phyloP scores from a whole-genome alignment of 2,113 vertebrate species.

The Todiramphus saurophagus region DNA sequence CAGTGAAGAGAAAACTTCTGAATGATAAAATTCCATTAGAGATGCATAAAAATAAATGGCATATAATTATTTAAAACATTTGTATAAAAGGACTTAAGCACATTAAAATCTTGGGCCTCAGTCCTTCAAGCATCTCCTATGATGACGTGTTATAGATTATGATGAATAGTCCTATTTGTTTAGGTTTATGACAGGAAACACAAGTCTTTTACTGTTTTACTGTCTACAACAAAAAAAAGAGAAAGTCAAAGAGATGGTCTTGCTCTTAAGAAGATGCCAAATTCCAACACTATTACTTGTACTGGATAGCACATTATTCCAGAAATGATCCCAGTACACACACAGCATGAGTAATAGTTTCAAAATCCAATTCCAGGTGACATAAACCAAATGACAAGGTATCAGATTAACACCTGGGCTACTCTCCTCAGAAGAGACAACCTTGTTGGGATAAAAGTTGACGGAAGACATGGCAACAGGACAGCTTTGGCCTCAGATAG shows the following conservation, averaged over 20 bases:
- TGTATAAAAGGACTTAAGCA: background rate
- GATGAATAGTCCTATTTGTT: background rate
- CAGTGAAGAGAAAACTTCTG: background rate
- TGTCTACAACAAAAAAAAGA: background rate
- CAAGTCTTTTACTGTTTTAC: background rate
- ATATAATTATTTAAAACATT: conserved; percentile 41
- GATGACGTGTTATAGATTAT: background rate
- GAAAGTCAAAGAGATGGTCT: background rate
- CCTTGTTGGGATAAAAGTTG: conserved; percentile 15
- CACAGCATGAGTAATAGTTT: background rate
- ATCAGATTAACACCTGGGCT: conserved; percentile 44
- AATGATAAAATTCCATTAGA: background rate
- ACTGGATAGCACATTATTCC: background rate
- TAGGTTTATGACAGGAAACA: background rate
- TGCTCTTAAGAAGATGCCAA: conserved; percentile 16
- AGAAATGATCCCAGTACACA: conserved; percentile 3
- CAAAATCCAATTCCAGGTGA: conserved; percentile 31
- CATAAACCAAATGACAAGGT: conserved; percentile 33
- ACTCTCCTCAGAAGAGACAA: background rate
- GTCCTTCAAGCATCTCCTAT: background rate
- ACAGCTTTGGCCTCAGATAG: background rate
- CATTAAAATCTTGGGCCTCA: background rate
- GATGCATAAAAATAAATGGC: conserved; percentile 13
- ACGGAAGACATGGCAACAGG: conserved; percentile 34
- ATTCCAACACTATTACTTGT: conserved; percentile 26